Evolutionary conservation across 2,113 vertebrate species (phyloP), one percentile per base, ranked within the genome.

Genomic region (Percina caprodes): DNA sequence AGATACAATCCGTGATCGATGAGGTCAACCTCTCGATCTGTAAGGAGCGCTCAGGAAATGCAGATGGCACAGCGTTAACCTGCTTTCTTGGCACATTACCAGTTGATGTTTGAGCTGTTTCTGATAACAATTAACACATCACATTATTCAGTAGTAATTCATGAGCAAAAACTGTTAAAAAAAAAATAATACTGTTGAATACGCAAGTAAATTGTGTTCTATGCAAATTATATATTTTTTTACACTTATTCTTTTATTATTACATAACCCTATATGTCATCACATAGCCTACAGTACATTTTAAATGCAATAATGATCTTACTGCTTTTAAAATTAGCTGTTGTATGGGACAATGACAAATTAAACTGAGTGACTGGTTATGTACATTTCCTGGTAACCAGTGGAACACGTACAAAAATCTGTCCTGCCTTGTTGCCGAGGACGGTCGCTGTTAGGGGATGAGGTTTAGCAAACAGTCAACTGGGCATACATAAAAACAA

Each of bases 11-110:
- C 54, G 35, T 72, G 82, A 86, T 39, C 72, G 80, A 83, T 11
- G 48, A 74, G 79, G 69, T 86, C 84, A 62, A 10, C 52, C 61
- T 63, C 61, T 39, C 35, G 70, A 71, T 59, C 54, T 63, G 59
- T 62, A 13, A 30, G 45, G 23, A 42, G 71, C 63, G 67, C 52
- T 66, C 4, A 19, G 79, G 77, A 74, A 63, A 74, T 75, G 15
- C 52, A 69, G 42, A 49, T 65, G 52, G 46, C 51, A 24, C 55
- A 18, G 26, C 49, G 46, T 56, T 61, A 49, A 49, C 18, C 51
- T 60, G 42, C 65, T 56, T 61, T 72, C 66, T 56, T 4, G 12
- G 30, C 39, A 55, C 15, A 55, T 65, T 77, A 45, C 39, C 14
- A 7, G 59, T 45, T 58, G 26, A 82, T 51, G 60, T 56, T 67